Evolutionary conservation across 2,113 vertebrate species (phyloP), one percentile per base, ranked within the genome.

Genomic region (Himantopus leucocephalus): DNA sequence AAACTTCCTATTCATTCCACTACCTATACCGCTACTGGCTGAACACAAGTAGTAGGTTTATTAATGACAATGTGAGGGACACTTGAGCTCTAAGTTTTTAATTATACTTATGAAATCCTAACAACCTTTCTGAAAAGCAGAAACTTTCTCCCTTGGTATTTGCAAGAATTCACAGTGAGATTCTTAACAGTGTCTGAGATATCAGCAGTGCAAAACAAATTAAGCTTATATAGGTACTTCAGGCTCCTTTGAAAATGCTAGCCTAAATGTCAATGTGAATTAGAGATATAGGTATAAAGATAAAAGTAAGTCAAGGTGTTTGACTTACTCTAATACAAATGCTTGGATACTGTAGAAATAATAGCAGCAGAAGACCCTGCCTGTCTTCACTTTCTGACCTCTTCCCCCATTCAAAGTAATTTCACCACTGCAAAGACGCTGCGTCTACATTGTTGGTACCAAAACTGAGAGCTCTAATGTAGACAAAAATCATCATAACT

Each of bases 1-100:
- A 75, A 72, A 87, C 86, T 94, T 88, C 66, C 66, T 96, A 73
- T 94, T 89, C 66, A 68, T 66, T 96, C 43, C 56, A 84, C 43
- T 52, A 62, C 26, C 23, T 64, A 5, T 26, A 13, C 16, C 30
- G n/a, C 35, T 59, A 88, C 41, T 89, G 58, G 26, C 58, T 85
- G 73, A 92, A 70, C 30, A 35, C 10, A 47, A 91, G 13, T 37
- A 71, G 8, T 8, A 45, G 6, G 5, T 52, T 58, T 66, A 53
- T 76, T 62, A 41, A 48, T n/a, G 24, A 34, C 30, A 67, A 8
- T 6, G 13, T 23, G 26, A 82, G 32, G 12, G 20, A 27, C 11
- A 27, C 23, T 47, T 27, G 17, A 47, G 13, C 13, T 82, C 23
- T 32, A 5, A 43, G 22, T 35, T 68, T 32, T 22, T 30, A 72